phyloP scores from a whole-genome alignment of 2,797 vertebrate genomes.

The Gymnocypris eckloni region DNA sequence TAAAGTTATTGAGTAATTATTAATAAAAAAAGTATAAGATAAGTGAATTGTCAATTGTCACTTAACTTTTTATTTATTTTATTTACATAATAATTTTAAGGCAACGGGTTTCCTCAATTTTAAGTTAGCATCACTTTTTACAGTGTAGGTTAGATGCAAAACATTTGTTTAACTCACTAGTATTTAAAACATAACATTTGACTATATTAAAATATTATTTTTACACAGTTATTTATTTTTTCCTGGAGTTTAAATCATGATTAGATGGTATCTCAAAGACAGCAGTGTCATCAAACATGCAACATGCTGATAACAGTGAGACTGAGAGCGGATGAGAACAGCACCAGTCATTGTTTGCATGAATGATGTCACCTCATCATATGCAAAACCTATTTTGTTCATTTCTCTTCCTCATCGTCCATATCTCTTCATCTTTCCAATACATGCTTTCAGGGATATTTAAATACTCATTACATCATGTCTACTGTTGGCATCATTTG shows the following conservation, averaged over 20 bases:
- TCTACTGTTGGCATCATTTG: neutral
- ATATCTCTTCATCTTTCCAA: slow-evolving; percentile 32
- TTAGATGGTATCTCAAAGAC: neutral
- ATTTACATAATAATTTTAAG: no score
- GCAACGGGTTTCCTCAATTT: no score
- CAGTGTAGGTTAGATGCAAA: neutral
- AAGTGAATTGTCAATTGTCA: no score
- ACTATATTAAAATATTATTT: neutral
- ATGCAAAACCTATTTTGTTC: slow-evolving; percentile 46
- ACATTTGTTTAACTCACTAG: neutral
- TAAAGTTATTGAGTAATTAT: no score
- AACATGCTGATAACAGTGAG: neutral
- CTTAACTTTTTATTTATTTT: no score
- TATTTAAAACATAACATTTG: neutral
- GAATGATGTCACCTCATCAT: slow-evolving; percentile 20
- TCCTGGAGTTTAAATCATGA: neutral
- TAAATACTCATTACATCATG: slow-evolving; percentile 53
- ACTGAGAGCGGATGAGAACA: neutral
- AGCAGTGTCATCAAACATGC: neutral
- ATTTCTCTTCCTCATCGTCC: slow-evolving; percentile 20
- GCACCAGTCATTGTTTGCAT: slow-evolving; percentile 33
- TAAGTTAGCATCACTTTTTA: no score
- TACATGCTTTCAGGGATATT: slow-evolving; percentile 30
- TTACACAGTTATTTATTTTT: neutral
- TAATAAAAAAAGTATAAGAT: no score